Percentiles rank a stretch among this genome's conserved stretches.
Conservation (phyloP, 2,888 invertebrate species). For the Drosophila fungiperda region DNA sequence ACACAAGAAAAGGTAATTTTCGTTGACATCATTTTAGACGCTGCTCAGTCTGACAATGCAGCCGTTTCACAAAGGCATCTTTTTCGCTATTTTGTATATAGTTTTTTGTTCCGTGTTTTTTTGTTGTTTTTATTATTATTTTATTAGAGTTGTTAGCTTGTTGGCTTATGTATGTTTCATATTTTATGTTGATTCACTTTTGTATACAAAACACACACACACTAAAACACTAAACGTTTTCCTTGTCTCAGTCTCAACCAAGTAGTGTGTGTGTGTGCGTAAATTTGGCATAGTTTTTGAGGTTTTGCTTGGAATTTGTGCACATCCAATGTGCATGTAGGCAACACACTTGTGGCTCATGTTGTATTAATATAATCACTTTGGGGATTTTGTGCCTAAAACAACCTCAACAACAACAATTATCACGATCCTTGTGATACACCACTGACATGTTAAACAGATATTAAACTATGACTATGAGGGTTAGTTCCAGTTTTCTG, state of each 20-base stretch:
- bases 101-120: slow-evolving; percentile 17
- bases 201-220: slow-evolving; percentile 29
- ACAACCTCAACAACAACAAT: slow-evolving; percentile 25
- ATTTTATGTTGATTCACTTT: slow-evolving; percentile 63
- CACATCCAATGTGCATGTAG: slow-evolving; percentile 26
- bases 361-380: slow-evolving; percentile 81
- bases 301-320: slow-evolving; percentile 48
- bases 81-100: background rate
- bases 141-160: slow-evolving; percentile 60
- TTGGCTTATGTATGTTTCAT: slow-evolving; percentile 70
- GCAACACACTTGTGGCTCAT: slow-evolving; percentile 78
- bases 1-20: slow-evolving; percentile 55
- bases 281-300: slow-evolving; percentile 57
- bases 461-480: slow-evolving; percentile 75
- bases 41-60: slow-evolving; percentile 13
- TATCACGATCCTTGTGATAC: slow-evolving; percentile 30
- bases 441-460: slow-evolving; percentile 74
- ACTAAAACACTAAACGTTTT: slow-evolving; percentile 25
- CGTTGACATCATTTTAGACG: slow-evolving; percentile 41
- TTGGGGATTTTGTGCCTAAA: slow-evolving; percentile 73
- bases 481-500: slow-evolving; percentile 44
- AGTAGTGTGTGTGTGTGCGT: slow-evolving; percentile 32
- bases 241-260: background rate
- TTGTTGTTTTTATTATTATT: slow-evolving; percentile 60
- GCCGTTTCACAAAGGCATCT: slow-evolving; percentile 22